These are phyloP conservation scores for Macrosteles quadrilineatus DNA, from an alignment of 1,140 invertebrate species.

Conservation along the genomic window DNA sequence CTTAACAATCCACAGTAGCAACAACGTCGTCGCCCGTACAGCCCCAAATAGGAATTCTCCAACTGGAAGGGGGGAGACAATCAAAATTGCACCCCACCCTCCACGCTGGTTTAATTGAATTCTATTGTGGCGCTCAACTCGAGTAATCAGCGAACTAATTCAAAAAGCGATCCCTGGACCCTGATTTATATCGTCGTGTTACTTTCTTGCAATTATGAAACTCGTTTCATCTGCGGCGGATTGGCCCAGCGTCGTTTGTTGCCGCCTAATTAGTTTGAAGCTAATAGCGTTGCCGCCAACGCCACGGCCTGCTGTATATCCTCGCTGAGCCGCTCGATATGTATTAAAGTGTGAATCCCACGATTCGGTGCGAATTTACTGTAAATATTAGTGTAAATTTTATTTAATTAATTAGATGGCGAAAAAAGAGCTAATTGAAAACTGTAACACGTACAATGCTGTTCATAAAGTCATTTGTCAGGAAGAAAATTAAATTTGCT, in stretches of 20 bases:
- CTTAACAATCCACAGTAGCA: not conserved
- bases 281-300: constrained; percentile 10
- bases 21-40: constrained; percentile 5
- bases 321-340: not conserved
- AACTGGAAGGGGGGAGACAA: constrained; percentile 24
- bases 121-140: constrained; percentile 28
- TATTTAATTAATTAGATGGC: too few relatives aligned
- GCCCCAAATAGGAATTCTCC: constrained; percentile 30
- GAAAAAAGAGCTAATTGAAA: too few relatives aligned
- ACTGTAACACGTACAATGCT: too few relatives aligned
- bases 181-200: constrained; percentile 31
- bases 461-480: too few relatives aligned
- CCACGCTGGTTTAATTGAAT: constrained; percentile 29
- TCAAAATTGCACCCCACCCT: constrained; percentile 32
- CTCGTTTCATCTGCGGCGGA: constrained; percentile 24
- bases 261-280: constrained; percentile 17
- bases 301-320: not conserved
- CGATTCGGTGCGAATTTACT: too few relatives aligned
- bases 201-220: constrained; percentile 26
- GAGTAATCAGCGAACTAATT: constrained; percentile 31
- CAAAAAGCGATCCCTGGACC: constrained; percentile 30
- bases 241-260: constrained; percentile 22
- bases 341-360: not conserved
- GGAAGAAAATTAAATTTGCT: too few relatives aligned
- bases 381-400: too few relatives aligned